Conservation (phyloP, 2,797 vertebrate genomes). For the Sebastes variabilis region DNA sequence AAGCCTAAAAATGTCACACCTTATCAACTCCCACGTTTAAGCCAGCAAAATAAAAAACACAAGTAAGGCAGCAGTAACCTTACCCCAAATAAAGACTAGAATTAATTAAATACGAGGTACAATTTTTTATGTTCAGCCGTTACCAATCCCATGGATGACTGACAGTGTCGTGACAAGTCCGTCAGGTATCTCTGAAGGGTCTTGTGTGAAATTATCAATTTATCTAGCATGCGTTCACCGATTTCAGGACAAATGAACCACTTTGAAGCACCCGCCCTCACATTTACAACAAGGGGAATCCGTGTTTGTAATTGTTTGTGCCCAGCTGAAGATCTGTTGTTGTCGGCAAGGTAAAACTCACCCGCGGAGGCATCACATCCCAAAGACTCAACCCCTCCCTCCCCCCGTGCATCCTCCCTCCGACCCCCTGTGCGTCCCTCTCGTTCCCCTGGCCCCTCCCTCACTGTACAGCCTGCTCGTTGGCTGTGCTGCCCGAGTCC, state of each 20-base stretch:
- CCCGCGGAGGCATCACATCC: conserved; percentile 62
- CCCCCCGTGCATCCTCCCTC: conserved; percentile 28
- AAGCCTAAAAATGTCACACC: conserved; percentile 69
- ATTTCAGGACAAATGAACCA: conserved; percentile 67
- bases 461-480: conserved; percentile 94
- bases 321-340: conserved; percentile 49
- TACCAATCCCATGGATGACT: conserved; percentile 65
- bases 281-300: conserved; percentile 57
- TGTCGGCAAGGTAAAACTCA: conserved; percentile 44
- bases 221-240: conserved; percentile 67
- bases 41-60: conserved; percentile 67
- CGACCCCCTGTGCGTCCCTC: conserved; percentile 31
- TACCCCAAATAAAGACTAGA: conserved; percentile 69
- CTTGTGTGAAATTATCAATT: conserved; percentile 64
- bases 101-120: conserved; percentile 81
- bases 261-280: conserved; percentile 45
- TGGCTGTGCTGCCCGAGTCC: conserved; percentile 91
- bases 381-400: conserved; percentile 50
- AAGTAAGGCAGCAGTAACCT: conserved; percentile 64
- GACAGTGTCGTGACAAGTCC: conserved; percentile 78
- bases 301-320: conserved; percentile 53
- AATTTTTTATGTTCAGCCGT: conserved; percentile 68
- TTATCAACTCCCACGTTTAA: conserved; percentile 51
- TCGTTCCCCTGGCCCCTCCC: background rate
- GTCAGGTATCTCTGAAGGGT: conserved; percentile 67